Conservation (phyloP, 2,113 vertebrate genomes). For the Periophthalmodon schlosseri region DNA sequence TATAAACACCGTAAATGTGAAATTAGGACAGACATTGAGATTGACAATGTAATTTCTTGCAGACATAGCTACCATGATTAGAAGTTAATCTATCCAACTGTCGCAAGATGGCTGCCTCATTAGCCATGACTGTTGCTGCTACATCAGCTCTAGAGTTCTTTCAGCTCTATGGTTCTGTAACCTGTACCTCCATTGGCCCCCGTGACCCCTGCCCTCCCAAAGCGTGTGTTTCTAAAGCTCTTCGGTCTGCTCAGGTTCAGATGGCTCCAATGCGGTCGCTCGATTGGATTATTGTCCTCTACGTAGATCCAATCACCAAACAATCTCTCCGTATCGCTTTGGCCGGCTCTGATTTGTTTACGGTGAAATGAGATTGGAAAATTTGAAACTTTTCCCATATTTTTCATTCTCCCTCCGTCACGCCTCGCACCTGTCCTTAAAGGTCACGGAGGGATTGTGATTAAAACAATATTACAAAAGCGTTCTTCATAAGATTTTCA, state of each 20-base stretch:
- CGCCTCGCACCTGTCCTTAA: neutral
- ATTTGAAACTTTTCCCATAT: neutral
- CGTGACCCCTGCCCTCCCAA: conserved; percentile 28
- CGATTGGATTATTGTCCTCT: conserved; percentile 45
- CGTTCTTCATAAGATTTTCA: neutral
- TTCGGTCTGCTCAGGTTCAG: conserved; percentile 31
- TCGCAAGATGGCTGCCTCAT: no score
- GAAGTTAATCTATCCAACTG: no score
- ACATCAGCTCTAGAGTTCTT: no score
- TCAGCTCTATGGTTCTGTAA: neutral
- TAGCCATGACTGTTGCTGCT: no score
- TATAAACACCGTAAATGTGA: no score
- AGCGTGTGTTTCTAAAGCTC: conserved; percentile 22
- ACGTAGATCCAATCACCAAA: conserved; percentile 29
- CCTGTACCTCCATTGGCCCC: neutral
- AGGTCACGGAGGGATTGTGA: neutral
- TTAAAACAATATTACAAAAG: neutral
- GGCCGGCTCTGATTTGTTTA: conserved; percentile 3
- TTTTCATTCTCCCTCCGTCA: neutral
- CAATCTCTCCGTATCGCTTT: neutral
- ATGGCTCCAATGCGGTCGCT: conserved; percentile 30
- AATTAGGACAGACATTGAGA: no score
- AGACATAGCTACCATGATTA: no score
- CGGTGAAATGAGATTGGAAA: neutral
- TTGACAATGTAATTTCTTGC: no score